These are phyloP conservation scores for Malurus leucopterus DNA, from an alignment of 2,797 vertebrate species.

Conservation along the genomic window DNA sequence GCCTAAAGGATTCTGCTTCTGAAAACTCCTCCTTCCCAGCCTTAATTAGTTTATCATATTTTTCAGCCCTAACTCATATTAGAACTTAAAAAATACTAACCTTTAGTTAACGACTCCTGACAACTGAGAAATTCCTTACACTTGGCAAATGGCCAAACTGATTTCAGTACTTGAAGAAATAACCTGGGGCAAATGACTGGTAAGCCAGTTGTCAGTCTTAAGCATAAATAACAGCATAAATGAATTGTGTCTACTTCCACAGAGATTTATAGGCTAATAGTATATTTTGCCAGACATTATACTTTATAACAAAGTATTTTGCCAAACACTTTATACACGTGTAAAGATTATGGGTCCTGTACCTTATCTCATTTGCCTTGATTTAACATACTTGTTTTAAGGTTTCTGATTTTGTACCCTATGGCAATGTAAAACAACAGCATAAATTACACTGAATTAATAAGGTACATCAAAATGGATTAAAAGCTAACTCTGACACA, in stretches of 20 bases:
- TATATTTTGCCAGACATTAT: neutral
- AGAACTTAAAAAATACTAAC: neutral
- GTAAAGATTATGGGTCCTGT: neutral
- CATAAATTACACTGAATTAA: conserved; percentile 5
- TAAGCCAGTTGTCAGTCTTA: neutral
- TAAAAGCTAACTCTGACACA: neutral
- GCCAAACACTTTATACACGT: neutral
- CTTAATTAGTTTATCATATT: neutral
- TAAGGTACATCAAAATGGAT: neutral
- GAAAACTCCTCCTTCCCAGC: neutral
- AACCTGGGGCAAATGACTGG: neutral
- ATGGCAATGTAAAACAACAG: neutral
- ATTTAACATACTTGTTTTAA: neutral
- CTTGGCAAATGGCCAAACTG: neutral
- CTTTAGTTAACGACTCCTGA: neutral
- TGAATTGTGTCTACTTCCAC: neutral
- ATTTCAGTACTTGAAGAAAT: neutral
- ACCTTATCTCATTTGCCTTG: neutral
- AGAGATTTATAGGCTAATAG: neutral
- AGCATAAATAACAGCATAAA: neutral
- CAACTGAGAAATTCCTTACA: neutral
- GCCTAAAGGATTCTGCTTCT: neutral
- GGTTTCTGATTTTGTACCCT: neutral
- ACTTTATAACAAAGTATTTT: neutral
- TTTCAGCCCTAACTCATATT: neutral